phyloP scores from a whole-genome alignment of 2,888 invertebrate genomes.

The Neuroscelio doddi region DNA sequence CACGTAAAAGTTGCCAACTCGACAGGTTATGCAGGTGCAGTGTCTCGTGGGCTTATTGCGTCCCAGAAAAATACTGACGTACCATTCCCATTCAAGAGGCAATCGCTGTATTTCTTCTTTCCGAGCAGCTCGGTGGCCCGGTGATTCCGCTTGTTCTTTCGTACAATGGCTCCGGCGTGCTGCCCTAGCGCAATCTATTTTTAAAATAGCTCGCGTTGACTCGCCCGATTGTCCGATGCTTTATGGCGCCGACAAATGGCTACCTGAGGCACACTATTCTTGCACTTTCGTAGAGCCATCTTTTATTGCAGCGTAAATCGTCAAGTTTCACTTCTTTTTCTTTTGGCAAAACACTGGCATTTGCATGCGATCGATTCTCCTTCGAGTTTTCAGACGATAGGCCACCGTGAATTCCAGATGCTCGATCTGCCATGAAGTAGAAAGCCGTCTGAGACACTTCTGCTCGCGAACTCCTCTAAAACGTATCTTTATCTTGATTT shows the following conservation, averaged over 20 bases:
- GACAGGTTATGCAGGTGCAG: constrained; percentile 29
- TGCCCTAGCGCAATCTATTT: constrained; percentile 41
- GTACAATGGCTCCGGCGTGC: constrained; percentile 31
- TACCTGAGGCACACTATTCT: constrained; percentile 39
- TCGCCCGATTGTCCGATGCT: constrained; percentile 42
- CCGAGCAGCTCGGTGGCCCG: neutral
- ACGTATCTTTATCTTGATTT: constrained; percentile 18
- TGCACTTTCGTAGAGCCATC: constrained; percentile 22
- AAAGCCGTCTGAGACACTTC: constrained; percentile 46
- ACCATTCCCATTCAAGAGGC: constrained; percentile 33
- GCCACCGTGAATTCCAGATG: constrained; percentile 43
- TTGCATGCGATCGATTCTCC: constrained; percentile 31
- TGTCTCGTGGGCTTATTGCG: constrained; percentile 22
- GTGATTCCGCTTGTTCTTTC: constrained; percentile 25
- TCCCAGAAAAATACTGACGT: constrained; percentile 24
- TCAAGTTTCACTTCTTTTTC: constrained; percentile 15
- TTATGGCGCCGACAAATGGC: constrained; percentile 31
- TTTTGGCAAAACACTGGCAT: constrained; percentile 26
- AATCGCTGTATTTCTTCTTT: constrained; percentile 28
- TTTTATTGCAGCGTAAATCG: no score
- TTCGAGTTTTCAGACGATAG: constrained; percentile 21
- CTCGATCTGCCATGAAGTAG: constrained; percentile 51
- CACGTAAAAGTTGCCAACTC: constrained; percentile 25
- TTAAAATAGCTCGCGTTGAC: constrained; percentile 44
- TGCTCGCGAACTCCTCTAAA: constrained; percentile 30